These are phyloP conservation scores for Emydocephalus ijimae DNA, from an alignment of 2,113 vertebrate species.

Conservation along the genomic window DNA sequence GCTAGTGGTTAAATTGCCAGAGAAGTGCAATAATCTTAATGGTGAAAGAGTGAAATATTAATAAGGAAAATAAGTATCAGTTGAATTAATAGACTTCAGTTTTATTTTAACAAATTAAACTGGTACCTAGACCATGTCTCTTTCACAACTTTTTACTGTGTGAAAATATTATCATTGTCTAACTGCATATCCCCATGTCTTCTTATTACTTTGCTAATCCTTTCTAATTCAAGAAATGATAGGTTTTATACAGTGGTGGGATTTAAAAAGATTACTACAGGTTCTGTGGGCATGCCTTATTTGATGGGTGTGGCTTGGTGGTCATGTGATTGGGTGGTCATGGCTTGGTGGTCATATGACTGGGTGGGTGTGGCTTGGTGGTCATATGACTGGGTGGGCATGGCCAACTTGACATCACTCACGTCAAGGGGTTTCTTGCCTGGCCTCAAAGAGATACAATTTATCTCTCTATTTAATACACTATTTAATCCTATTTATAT, in stretches of 20 bases:
- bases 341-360: too few relatives aligned
- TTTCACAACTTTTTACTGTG: not conserved
- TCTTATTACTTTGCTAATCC: not conserved
- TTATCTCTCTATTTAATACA: too few relatives aligned
- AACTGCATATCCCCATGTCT: not conserved
- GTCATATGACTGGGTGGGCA: too few relatives aligned
- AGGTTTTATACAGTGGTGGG: not conserved
- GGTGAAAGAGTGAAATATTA: conserved; percentile 25
- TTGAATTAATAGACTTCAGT: not conserved
- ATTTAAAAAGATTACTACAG: too few relatives aligned
- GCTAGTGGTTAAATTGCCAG: conserved; percentile 47
- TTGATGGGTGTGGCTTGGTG: too few relatives aligned
- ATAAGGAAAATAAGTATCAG: conserved; percentile 20
- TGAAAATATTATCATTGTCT: not conserved
- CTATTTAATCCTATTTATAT: too few relatives aligned
- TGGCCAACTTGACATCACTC: too few relatives aligned
- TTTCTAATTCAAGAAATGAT: not conserved
- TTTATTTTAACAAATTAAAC: not conserved
- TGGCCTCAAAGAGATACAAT: too few relatives aligned
- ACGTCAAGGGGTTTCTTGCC: too few relatives aligned
- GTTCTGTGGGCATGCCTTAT: too few relatives aligned
- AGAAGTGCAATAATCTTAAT: conserved; percentile 31
- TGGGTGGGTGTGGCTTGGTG: too few relatives aligned
- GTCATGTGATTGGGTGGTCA: too few relatives aligned
- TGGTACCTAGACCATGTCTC: not conserved